phyloP scores from a whole-genome alignment of 2,888 invertebrate species.

The Sesia bembeciformis region DNA sequence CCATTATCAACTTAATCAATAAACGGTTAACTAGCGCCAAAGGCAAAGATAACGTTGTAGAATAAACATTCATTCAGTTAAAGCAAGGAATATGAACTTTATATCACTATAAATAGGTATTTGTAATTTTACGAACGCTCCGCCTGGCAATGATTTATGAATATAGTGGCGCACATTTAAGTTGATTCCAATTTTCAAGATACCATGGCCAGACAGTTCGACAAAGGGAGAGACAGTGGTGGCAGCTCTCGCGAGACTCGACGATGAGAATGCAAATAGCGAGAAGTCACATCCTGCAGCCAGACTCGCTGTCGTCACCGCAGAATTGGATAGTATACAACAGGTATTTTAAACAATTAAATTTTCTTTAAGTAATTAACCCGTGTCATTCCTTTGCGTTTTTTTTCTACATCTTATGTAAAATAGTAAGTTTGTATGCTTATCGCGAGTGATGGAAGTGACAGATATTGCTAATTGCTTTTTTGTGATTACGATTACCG shows the following conservation, averaged over 20 bases:
- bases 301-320: conserved; percentile 46
- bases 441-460: too few relatives aligned
- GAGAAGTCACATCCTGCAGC: conserved; percentile 47
- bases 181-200: conserved; percentile 5
- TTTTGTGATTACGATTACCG: too few relatives aligned
- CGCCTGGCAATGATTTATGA: neutral
- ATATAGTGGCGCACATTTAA: neutral
- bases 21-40: too few relatives aligned
- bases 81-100: neutral
- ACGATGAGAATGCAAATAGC: conserved; percentile 42
- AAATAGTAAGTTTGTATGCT: too few relatives aligned
- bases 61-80: too few relatives aligned
- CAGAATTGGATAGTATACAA: conserved; percentile 49
- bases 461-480: too few relatives aligned
- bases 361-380: too few relatives aligned
- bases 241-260: conserved; percentile 45
- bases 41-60: too few relatives aligned
- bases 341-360: conserved; percentile 26
- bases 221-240: conserved; percentile 46
- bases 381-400: too few relatives aligned
- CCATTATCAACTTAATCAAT: too few relatives aligned
- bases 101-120: neutral
- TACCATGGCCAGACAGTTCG: conserved; percentile 19
- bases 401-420: too few relatives aligned
- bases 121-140: neutral